Evolutionary conservation across 2,113 vertebrate species (phyloP), one percentile per base, ranked within the genome.

Genomic region (Sapajus apella): DNA sequence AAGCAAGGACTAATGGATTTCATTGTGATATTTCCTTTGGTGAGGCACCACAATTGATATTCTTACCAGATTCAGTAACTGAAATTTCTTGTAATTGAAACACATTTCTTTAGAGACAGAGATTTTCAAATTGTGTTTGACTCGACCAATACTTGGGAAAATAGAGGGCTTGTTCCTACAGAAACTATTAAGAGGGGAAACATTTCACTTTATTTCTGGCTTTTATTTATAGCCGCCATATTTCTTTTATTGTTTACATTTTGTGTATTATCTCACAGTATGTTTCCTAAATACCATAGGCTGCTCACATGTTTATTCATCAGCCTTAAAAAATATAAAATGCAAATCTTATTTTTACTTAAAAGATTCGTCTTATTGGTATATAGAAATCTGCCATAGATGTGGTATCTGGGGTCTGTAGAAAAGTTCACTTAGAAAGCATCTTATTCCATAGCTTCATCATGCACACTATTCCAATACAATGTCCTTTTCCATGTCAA

Each of bases 101-200:
- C 12, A 76, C 0, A 64, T 37, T 93, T 87, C 8, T 2, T 50
- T 68, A 87, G 58, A 79, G 70, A 64, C 3, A 73, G 20, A 13
- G 3, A 55, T 95, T 87, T 93, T 21, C 43, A 83, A 83, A 95
- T 88, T 96, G 23, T 75, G 16, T 81, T 88, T 91, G 55, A 88
- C 27, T 93, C 8, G 8, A 84, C 21, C 10, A 88, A 56, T 61
- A 73, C 0, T 77, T 45, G 30, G 18, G 1, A 95, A 91, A 91
- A 85, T 52, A 91, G 55, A 88, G n/a, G 70, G 35, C 6, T 30
- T 85, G 1, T 11, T 79, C 64, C 37, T 40, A 80, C 73, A 75
- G 27, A 91, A 84, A 91, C 5, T 58, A 25, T 56, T 83, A 93
- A 47, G 16, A 3, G 8, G 25, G 81, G n/a, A 93, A 87, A 64